Percentiles rank a stretch among this genome's conserved stretches.
phyloP scores from a whole-genome alignment of 30 jellyfish, hydroid and myxozoan genomes.

The Turritopsis rubra region DNA sequence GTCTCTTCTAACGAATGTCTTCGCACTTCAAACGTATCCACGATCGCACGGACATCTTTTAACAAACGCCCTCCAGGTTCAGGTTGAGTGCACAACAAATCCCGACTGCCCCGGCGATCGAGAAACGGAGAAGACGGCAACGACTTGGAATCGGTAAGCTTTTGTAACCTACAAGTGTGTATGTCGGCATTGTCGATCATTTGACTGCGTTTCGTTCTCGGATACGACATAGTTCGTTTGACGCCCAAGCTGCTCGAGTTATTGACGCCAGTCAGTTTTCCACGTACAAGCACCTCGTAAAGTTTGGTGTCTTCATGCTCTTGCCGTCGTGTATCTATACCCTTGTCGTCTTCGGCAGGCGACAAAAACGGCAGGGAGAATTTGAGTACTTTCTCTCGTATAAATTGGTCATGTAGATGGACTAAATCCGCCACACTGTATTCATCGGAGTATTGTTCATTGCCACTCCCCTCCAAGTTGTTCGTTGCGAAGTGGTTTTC shows the following conservation, averaged over 20 bases:
- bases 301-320: background rate
- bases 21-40: slow-evolving; percentile 8
- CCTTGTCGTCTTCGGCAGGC: background rate
- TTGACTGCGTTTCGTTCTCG: background rate
- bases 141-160: background rate
- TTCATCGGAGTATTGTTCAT: background rate
- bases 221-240: slow-evolving; percentile 10
- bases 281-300: background rate
- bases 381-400: slow-evolving; percentile 1
- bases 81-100: background rate
- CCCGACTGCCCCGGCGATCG: background rate
- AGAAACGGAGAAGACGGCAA: slow-evolving; percentile 1
- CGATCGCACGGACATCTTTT: slow-evolving; percentile 8
- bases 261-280: background rate
- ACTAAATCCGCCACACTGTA: slow-evolving; percentile 21
- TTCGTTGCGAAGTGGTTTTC: background rate
- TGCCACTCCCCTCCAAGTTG: background rate
- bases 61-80: background rate
- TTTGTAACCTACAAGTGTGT: background rate
- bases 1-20: background rate
- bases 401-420: slow-evolving; percentile 2
- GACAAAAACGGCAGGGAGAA: background rate
- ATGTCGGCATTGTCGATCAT: background rate
- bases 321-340: background rate
- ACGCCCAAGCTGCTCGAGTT: background rate